phyloP scores from a whole-genome alignment of 1,140 invertebrate genomes.

The Brachionus rotundiformis region DNA sequence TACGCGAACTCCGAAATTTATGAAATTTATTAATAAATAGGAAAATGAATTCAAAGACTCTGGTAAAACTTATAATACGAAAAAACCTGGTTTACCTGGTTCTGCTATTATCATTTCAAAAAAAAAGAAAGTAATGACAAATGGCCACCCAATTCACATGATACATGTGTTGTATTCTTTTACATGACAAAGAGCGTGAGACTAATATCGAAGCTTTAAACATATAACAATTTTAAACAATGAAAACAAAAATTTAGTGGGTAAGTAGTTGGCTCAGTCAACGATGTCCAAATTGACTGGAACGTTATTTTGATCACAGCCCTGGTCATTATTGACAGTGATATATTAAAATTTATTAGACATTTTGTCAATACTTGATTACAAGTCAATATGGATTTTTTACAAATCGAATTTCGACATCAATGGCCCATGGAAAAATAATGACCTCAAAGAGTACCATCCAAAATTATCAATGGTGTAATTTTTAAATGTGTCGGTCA shows the following conservation, averaged over 20 bases:
- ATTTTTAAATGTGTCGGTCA: too few relatives aligned
- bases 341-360: constrained; percentile 25
- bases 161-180: constrained; percentile 26
- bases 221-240: constrained; percentile 30
- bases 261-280: not conserved
- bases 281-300: constrained; percentile 3
- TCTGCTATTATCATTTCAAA: too few relatives aligned
- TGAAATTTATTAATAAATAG: too few relatives aligned
- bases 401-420: not conserved
- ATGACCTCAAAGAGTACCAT: not conserved
- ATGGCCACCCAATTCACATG: too few relatives aligned
- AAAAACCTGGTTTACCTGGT: too few relatives aligned
- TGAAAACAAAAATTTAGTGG: constrained; percentile 1
- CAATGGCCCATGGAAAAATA: constrained; percentile 9
- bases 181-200: constrained; percentile 3
- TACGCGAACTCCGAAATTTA: too few relatives aligned
- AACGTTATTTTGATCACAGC: not conserved
- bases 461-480: too few relatives aligned
- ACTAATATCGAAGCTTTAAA: not conserved
- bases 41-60: too few relatives aligned
- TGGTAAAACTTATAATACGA: too few relatives aligned
- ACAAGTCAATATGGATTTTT: not conserved
- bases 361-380: not conserved
- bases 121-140: too few relatives aligned
- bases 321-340: not conserved